Base-by-base conservation (phyloP, 2,888 invertebrate species). In the Acanthopleura granulata region DNA sequence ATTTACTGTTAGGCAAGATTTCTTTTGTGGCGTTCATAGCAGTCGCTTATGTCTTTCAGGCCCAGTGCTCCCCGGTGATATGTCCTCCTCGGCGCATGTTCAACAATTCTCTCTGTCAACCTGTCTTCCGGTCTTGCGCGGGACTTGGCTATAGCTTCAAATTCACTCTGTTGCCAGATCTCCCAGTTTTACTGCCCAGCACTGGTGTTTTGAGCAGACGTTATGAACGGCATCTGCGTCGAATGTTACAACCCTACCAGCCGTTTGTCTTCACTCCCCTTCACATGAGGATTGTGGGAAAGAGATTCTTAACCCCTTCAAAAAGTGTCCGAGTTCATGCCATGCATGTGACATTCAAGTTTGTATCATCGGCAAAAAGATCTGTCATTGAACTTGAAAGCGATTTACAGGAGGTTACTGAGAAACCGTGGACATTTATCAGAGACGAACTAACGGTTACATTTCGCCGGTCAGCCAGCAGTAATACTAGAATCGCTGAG, bases 261-360 rank as follows among this genome's bases (percentile, higher is more conserved):
- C 66, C 66, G 22, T 66, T 22, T 66, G 66, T 27, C 66, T 66
- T 66, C 22, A 27, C 29, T 22, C 66, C 57, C 4, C 6, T 66
- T 3, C 3, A 66, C 6, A 22, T 66, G 22, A 16, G 22, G 25
- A 15, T 66, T 27, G 14, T 14, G 6, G 66, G 66, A 22, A 25
- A 25, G 29, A 66, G 25, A 66, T 66, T 27, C 29, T 16, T 6
- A 1, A 27, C 3, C 18, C 29, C 66, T 66, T 27, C 66, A 66
- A 66, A 66, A 27, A 27, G 29, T 16, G 29, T 27, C 6, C 1
- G 29, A 25, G 25, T 66, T 27, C 18, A 16, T 3, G 18, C 66
- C 29, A 16, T 66, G 25, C 15, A 66, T 16, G 66, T 66, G 6
- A 16, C 16, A 18, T 22, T 66, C 66, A 22, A 27, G 29, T 66